A percentile compares a stretch with the other conserved stretches of the same genome.
phyloP scores from a whole-genome alignment of 2,888 invertebrate genomes.

The Epiblema foenella region DNA sequence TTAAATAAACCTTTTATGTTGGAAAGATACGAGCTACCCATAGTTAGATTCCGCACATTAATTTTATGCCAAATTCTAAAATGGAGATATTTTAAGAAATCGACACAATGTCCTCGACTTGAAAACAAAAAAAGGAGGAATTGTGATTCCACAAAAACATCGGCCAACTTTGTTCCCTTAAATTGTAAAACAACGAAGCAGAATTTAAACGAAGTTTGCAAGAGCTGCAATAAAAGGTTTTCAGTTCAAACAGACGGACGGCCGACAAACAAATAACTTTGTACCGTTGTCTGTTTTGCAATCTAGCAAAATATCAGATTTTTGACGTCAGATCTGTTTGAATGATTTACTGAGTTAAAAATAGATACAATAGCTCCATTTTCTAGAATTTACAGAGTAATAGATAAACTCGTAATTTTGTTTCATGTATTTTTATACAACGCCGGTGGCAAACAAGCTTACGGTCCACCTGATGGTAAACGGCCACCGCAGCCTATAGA shows the following conservation, averaged over 20 bases:
- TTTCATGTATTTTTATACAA: too few species aligned
- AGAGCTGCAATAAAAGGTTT: conserved; percentile 31
- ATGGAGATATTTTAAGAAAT: background rate
- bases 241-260: conserved; percentile 20
- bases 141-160: background rate
- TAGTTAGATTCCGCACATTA: too few species aligned
- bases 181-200: conserved; percentile 27
- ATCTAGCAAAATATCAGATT: background rate
- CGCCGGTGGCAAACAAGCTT: too few species aligned
- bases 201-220: conserved; percentile 32
- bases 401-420: too few species aligned
- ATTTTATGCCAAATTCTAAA: too few species aligned
- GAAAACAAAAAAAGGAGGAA: background rate
- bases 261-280: conserved; percentile 26
- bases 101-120: background rate
- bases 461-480: too few species aligned
- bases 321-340: background rate
- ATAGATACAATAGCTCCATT: background rate
- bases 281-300: conserved; percentile 11
- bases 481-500: too few species aligned
- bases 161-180: conserved; percentile 7
- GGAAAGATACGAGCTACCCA: too few species aligned
- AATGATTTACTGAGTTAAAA: background rate
- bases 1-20: too few species aligned
- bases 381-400: background rate